Percentiles rank a stretch among this genome's conserved stretches.
phyloP scores from a whole-genome alignment of 2,888 invertebrate species.

The Cantharis flavilabris region DNA sequence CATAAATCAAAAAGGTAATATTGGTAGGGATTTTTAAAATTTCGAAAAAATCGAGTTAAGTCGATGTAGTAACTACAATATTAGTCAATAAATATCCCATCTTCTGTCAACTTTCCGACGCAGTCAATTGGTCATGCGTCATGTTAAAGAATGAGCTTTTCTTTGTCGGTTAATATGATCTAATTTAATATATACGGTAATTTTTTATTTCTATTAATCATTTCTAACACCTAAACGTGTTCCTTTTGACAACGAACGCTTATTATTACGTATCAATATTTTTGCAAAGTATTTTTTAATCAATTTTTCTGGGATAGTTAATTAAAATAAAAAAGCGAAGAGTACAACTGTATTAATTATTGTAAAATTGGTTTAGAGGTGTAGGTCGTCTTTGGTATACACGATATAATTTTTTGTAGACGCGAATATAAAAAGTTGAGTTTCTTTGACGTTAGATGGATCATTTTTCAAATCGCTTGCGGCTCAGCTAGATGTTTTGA shows the following conservation, averaged over 20 bases:
- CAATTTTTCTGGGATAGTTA: neutral
- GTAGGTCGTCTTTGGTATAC: constrained; percentile 17
- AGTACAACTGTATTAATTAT: neutral
- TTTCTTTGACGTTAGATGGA: constrained; percentile 53
- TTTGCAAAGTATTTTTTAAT: neutral
- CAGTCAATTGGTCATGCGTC: constrained; percentile 39
- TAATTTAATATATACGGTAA: constrained; percentile 35
- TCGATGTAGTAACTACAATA: constrained; percentile 19
- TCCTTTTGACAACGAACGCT: neutral
- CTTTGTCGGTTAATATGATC: constrained; percentile 38
- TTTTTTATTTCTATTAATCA: constrained; percentile 29
- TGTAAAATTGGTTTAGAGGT: constrained; percentile 1
- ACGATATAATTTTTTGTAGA: constrained; percentile 32
- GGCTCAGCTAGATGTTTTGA: constrained; percentile 54
- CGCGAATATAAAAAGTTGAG: constrained; percentile 39
- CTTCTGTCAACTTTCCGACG: constrained; percentile 36
- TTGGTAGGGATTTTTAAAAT: neutral
- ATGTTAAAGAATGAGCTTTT: constrained; percentile 35
- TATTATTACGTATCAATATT: neutral
- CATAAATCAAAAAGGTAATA: neutral
- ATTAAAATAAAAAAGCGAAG: neutral
- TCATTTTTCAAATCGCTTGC: constrained; percentile 56
- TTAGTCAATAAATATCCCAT: constrained; percentile 30
- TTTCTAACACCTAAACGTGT: constrained; percentile 24
- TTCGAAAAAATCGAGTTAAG: constrained; percentile 14